phyloP scores from a whole-genome alignment of 2,797 vertebrate species.

The Tympanoctomys barrerae region DNA sequence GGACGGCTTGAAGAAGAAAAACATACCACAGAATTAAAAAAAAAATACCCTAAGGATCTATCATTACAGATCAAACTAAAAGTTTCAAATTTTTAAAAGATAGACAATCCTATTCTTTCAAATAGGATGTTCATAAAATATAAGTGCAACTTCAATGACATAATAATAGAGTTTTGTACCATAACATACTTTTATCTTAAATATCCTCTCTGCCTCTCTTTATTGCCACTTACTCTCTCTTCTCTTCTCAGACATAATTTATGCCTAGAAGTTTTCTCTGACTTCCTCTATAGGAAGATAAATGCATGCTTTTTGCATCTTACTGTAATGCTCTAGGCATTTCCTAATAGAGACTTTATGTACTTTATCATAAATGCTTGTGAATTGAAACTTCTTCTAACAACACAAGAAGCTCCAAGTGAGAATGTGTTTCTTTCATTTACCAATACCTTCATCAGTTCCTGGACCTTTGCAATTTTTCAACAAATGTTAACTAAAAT shows the following conservation, averaged over 20 bases:
- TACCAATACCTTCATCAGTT: not conserved
- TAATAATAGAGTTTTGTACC: not conserved
- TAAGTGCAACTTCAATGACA: not conserved
- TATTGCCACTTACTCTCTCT: not conserved
- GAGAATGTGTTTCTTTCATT: not conserved
- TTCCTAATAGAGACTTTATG: slow-evolving; percentile 27
- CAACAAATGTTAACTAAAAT: not conserved
- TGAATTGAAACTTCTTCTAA: slow-evolving; percentile 1
- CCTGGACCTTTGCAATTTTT: not conserved
- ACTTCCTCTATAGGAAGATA: slow-evolving; percentile 5
- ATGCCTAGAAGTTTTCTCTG: not conserved
- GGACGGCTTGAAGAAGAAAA: slow-evolving; percentile 13
- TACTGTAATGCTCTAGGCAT: not conserved
- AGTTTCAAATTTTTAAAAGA: slow-evolving; percentile 26
- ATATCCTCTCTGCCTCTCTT: not conserved
- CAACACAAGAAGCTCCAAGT: not conserved
- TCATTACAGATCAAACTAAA: slow-evolving; percentile 10
- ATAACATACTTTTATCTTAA: not conserved
- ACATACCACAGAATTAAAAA: not conserved
- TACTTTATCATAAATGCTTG: not conserved
- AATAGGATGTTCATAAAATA: not conserved
- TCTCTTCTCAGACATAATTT: not conserved
- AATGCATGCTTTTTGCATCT: not conserved
- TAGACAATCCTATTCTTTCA: not conserved
- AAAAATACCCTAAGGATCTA: slow-evolving; percentile 19